Percentiles rank a stretch among this genome's conserved stretches.
Evolutionary conservation across 2,113 vertebrate genomes (phyloP).

Genomic region (Bubo bubo): DNA sequence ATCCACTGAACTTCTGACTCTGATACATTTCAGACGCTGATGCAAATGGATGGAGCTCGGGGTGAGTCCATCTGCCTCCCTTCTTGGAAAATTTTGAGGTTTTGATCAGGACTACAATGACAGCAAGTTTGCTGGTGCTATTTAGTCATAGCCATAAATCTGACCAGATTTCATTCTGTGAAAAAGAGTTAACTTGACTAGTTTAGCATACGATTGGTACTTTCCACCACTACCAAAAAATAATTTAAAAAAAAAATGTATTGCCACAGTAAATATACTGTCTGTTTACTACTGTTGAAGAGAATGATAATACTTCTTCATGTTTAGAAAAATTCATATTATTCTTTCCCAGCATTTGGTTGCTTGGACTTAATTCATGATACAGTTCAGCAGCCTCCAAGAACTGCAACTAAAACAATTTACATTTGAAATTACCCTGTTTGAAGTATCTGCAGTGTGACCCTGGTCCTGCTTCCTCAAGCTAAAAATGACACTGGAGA

Average conservation of each 20-base stretch:
- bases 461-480: background rate
- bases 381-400: background rate
- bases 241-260: background rate
- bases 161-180: background rate
- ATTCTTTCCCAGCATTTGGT: background rate
- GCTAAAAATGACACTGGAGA: background rate
- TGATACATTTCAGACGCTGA: background rate
- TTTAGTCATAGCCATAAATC: constrained; percentile 5
- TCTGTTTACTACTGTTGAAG: background rate
- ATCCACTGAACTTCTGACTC: constrained; percentile 49
- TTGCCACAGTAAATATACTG: background rate
- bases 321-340: background rate
- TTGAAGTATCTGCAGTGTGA: background rate
- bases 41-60: background rate
- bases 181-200: background rate
- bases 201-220: background rate
- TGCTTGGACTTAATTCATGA: background rate
- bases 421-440: background rate
- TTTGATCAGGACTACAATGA: constrained; percentile 7
- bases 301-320: background rate
- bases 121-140: background rate
- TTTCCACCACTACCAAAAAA: background rate
- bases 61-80: background rate
- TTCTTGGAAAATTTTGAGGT: background rate
- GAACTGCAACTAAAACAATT: background rate